Evolutionary conservation across 1,140 invertebrate species (phyloP).

Genomic region (Papilio helenus): DNA sequence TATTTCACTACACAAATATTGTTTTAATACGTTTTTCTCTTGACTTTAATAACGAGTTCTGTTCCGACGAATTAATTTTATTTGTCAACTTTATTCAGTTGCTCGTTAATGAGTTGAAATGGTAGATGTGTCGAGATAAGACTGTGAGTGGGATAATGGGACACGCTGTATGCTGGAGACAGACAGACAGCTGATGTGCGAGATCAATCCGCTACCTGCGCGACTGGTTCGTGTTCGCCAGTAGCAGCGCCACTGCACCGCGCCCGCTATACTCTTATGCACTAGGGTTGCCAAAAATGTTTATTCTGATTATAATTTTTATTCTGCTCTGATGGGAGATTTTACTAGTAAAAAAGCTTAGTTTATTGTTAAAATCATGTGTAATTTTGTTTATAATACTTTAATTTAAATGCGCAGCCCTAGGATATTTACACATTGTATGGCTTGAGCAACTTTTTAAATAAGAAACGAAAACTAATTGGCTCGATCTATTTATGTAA

Average conservation of each 20-base stretch:
- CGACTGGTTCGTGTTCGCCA: constrained; percentile 57
- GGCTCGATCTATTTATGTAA: too few species aligned
- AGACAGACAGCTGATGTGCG: constrained; percentile 73
- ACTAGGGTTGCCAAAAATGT: constrained; percentile 11
- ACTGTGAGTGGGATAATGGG: constrained; percentile 23
- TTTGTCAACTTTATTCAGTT: not conserved
- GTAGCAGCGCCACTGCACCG: constrained; percentile 24
- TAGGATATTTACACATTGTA: too few species aligned
- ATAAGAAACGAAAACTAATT: too few species aligned
- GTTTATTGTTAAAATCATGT: not conserved
- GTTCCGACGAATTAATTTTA: not conserved
- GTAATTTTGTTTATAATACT: not conserved
- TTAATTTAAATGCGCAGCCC: too few species aligned
- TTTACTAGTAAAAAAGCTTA: not conserved
- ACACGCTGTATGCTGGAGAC: constrained; percentile 7
- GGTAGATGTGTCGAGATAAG: constrained; percentile 12
- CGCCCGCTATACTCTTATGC: constrained; percentile 7
- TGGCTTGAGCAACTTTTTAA: too few species aligned
- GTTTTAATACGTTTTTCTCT: not conserved
- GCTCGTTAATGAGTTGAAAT: constrained; percentile 18
- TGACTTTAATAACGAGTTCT: not conserved
- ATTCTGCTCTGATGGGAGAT: not conserved
- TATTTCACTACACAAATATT: not conserved
- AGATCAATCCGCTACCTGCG: constrained; percentile 71
- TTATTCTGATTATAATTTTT: constrained; percentile 44